These are phyloP conservation scores for Ladona fulva DNA, from an alignment of 1,140 invertebrate species.

Conservation along the genomic window DNA sequence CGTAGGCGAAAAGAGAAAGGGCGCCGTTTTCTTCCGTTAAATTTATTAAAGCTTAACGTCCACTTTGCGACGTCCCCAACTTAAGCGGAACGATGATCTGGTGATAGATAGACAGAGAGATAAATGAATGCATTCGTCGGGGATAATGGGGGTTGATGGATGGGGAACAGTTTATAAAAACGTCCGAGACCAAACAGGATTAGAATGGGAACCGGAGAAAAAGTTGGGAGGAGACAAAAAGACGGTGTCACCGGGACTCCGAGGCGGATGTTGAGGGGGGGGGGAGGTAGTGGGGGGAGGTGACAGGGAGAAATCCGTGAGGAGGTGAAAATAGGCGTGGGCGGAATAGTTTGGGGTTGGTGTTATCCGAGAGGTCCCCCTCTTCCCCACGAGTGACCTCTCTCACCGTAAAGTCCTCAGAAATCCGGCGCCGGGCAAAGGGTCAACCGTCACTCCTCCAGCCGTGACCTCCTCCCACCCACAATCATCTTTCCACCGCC, in stretches of 20 bases:
- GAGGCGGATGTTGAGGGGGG: not conserved
- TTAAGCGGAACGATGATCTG: not conserved
- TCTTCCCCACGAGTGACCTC: not conserved
- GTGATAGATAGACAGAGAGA: not conserved
- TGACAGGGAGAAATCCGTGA: not conserved
- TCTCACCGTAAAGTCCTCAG: not conserved
- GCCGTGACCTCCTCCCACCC: not conserved
- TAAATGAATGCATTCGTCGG: not conserved
- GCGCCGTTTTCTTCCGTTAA: no score
- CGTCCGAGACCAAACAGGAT: not conserved
- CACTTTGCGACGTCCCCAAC: not conserved
- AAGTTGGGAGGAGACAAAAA: not conserved
- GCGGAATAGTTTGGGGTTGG: not conserved
- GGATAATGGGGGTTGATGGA: not conserved
- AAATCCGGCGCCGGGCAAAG: not conserved
- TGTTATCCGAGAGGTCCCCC: not conserved
- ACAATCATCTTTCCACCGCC: not conserved
- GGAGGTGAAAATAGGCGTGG: not conserved
- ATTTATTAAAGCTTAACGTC: conserved; percentile 2
- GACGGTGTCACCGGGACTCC: not conserved
- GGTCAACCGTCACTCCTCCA: not conserved
- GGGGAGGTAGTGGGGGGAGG: not conserved
- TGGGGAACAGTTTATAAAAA: not conserved
- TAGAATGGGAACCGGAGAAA: not conserved
- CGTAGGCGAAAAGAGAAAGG: no score